phyloP scores from a whole-genome alignment of 2,113 vertebrate genomes.

The Philantomba maxwellii region DNA sequence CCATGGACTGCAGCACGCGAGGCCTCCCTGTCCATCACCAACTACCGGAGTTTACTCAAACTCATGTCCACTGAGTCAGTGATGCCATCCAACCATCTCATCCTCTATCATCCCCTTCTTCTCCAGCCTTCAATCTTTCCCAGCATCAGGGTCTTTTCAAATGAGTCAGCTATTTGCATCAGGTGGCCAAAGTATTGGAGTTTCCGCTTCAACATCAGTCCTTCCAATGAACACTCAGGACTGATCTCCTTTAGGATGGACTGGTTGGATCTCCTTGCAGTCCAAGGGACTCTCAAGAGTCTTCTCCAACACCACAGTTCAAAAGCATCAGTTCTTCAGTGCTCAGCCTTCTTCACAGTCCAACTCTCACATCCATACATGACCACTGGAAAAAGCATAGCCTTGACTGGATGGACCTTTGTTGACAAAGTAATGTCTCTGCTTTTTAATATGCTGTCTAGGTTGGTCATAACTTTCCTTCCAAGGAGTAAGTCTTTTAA shows the following conservation, averaged over 20 bases:
- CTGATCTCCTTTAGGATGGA: background rate
- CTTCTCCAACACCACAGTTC: background rate
- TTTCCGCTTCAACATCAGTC: background rate
- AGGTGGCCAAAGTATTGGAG: background rate
- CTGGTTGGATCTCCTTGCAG: background rate
- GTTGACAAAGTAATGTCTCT: background rate
- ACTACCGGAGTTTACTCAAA: accelerated
- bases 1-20: background rate
- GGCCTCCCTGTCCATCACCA: background rate
- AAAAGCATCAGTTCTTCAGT: accelerated
- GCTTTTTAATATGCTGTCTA: background rate
- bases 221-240: background rate
- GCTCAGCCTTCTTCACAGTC: background rate
- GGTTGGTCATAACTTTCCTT: background rate
- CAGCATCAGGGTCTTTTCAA: background rate
- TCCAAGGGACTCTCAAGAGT: background rate
- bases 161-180: background rate
- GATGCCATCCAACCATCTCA: background rate
- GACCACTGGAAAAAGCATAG: background rate
- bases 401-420: background rate
- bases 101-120: background rate
- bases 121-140: background rate
- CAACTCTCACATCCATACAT: background rate
- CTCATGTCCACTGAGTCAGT: background rate
- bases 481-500: background rate